Conservation (phyloP, 2,797 vertebrate species). For the Austrolebias charrua region DNA sequence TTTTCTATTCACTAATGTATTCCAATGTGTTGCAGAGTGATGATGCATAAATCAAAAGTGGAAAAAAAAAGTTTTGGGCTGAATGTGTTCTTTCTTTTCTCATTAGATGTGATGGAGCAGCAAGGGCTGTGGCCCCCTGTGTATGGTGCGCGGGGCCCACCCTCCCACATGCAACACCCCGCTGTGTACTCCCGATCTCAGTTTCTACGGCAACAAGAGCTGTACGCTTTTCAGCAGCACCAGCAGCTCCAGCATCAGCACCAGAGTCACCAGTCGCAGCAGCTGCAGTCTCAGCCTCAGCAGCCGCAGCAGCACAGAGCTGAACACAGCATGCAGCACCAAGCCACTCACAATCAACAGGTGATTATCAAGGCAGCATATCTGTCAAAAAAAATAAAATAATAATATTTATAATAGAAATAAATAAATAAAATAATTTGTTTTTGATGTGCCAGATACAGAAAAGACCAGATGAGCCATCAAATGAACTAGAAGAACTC, state of each 20-base stretch:
- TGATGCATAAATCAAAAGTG: slow-evolving; percentile 20
- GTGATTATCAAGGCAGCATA: slow-evolving; percentile 58
- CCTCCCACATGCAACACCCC: slow-evolving; percentile 94
- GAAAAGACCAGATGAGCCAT: slow-evolving; percentile 86
- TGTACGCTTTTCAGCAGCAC: slow-evolving; percentile 91
- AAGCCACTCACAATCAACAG: slow-evolving; percentile 71
- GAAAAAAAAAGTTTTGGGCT: neutral
- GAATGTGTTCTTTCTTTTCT: slow-evolving; percentile 47
- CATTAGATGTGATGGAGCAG: slow-evolving; percentile 97
- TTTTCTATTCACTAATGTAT: slow-evolving; percentile 26
- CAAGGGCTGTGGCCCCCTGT: slow-evolving; percentile 94
- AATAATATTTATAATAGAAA: neutral
- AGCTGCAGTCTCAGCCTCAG: slow-evolving; percentile 79
- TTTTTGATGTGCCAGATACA: slow-evolving; percentile 63
- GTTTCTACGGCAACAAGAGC: slow-evolving; percentile 96
- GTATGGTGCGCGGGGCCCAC: slow-evolving; percentile 89
- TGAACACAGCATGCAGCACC: slow-evolving; percentile 73
- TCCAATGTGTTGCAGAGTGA: slow-evolving; percentile 14
- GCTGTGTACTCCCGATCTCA: slow-evolving; percentile 91
- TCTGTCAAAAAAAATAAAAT: neutral
- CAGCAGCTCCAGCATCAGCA: slow-evolving; percentile 85
- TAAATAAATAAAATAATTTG: slow-evolving; percentile 10
- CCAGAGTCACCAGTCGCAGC: slow-evolving; percentile 77
- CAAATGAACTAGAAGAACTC: slow-evolving; percentile 84
- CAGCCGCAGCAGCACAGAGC: slow-evolving; percentile 78